Evolutionary conservation across 2,888 invertebrate genomes (phyloP), one percentile per base, ranked within the genome.

Genomic region (Ennomos quercinarius): DNA sequence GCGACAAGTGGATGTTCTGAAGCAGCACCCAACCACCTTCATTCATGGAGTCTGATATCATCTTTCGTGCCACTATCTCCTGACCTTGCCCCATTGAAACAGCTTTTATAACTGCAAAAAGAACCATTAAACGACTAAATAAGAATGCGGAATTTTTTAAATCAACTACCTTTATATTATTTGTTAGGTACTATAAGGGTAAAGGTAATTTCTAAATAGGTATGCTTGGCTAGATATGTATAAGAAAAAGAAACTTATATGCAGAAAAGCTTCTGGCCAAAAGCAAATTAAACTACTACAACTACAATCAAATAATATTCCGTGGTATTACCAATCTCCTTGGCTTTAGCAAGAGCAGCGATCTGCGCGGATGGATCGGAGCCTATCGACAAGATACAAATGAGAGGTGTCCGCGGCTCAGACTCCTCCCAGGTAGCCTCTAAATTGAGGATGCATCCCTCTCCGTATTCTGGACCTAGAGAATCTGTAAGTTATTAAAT

Each of bases 71-170:
- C 63, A 97, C 97, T 61, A 93, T 93, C 76, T 96, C 99, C 91
- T 99, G 99, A 0, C 99, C 99, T 93, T 99, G 99, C 2, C 99
- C 99, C 99, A 99, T 99, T 8, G 99, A 99, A 6, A 99, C 98
- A 0, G 97, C 95, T 80, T 96, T 96, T 10, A 97, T 81, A 58
- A 93, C 97, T 97, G 76, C n/a, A 62, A 9, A 11, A 12, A 49
- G 4, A 36, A 12, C 17, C 17, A 17, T 17, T 27, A 38, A 3
- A 27, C 27, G 6, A 6, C 5, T 27, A 27, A 27, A 27, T 27
- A 27, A 27, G 27, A 27, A 27, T 6, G 27, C 27, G 0, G 6
- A 27, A 27, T 0, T 6, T 27, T 27, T 17, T 1, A 17, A 17
- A 17, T 17, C 17, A 3, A 17, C 17, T 17, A 17, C 17, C 17